phyloP scores from a whole-genome alignment of 2,888 invertebrate species.

The Acronicta alni region DNA sequence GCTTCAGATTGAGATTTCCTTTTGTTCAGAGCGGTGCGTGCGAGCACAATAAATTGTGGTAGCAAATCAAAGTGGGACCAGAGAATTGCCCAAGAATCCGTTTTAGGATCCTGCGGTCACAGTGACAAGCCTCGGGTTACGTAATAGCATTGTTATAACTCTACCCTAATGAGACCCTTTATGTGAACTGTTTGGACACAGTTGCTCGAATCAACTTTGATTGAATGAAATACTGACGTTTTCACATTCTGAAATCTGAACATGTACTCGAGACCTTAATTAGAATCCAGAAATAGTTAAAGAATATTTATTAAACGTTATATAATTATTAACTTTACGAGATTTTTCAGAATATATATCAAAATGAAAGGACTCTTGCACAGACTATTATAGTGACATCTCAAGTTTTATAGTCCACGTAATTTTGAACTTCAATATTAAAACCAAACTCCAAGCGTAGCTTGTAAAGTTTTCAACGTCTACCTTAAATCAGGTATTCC shows the following conservation, averaged over 20 bases:
- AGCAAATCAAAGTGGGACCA: constrained; percentile 64
- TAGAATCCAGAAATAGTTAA: no score
- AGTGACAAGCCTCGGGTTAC: constrained; percentile 62
- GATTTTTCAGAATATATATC: no score
- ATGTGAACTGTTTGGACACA: constrained; percentile 48
- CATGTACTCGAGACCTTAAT: not conserved
- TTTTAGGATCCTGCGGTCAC: constrained; percentile 64
- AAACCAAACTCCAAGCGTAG: constrained; percentile 5
- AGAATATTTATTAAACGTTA: no score
- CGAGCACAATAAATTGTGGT: constrained; percentile 59
- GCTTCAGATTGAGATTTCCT: constrained; percentile 42
- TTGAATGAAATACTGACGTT: constrained; percentile 41
- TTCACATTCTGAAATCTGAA: constrained; percentile 6
- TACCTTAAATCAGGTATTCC: constrained; percentile 19
- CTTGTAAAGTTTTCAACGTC: constrained; percentile 5
- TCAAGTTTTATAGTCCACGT: not conserved
- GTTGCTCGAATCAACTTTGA: constrained; percentile 48
- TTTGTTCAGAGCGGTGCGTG: constrained; percentile 48
- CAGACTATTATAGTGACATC: not conserved
- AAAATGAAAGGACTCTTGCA: no score
- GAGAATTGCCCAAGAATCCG: constrained; percentile 65
- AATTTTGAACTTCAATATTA: constrained; percentile 11
- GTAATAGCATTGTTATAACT: constrained; percentile 66
- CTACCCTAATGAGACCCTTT: constrained; percentile 60
- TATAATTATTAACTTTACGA: no score